phyloP scores from a whole-genome alignment of 1,140 invertebrate genomes.

The Lineus longissimus region DNA sequence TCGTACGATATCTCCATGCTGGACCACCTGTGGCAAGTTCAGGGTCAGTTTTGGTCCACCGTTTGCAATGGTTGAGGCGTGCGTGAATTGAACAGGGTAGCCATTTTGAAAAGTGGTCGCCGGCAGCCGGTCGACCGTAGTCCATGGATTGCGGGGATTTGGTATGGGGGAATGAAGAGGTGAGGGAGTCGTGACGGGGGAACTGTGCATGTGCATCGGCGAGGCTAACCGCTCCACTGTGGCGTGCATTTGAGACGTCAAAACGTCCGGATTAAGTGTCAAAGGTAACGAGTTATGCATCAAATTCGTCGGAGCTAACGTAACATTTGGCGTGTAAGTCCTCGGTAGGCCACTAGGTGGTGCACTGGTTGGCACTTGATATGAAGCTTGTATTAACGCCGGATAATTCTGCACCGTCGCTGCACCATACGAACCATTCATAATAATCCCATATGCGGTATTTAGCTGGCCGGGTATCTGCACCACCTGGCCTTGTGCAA shows the following conservation, averaged over 20 bases:
- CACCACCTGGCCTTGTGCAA: slow-evolving; percentile 1
- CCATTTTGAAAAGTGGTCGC: no score
- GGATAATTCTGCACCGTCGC: neutral
- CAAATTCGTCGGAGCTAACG: no score
- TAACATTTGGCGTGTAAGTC: no score
- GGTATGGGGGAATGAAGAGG: neutral
- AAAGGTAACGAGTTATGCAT: neutral
- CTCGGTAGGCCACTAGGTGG: neutral
- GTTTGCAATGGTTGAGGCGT: no score
- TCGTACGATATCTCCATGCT: no score
- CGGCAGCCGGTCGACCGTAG: neutral
- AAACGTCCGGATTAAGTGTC: neutral
- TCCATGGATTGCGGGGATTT: neutral
- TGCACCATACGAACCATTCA: neutral
- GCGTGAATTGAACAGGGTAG: no score
- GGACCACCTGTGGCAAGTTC: no score
- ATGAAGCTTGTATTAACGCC: neutral
- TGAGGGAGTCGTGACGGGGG: neutral
- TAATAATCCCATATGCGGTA: neutral
- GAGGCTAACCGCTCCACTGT: neutral
- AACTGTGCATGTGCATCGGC: neutral
- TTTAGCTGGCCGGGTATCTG: neutral
- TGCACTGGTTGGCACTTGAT: neutral
- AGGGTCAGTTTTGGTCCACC: no score
- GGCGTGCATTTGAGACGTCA: neutral